A percentile compares a stretch with the other conserved stretches of the same genome.
Evolutionary conservation across 2,888 invertebrate genomes (phyloP).

Genomic region (Ariolimax columbianus): DNA sequence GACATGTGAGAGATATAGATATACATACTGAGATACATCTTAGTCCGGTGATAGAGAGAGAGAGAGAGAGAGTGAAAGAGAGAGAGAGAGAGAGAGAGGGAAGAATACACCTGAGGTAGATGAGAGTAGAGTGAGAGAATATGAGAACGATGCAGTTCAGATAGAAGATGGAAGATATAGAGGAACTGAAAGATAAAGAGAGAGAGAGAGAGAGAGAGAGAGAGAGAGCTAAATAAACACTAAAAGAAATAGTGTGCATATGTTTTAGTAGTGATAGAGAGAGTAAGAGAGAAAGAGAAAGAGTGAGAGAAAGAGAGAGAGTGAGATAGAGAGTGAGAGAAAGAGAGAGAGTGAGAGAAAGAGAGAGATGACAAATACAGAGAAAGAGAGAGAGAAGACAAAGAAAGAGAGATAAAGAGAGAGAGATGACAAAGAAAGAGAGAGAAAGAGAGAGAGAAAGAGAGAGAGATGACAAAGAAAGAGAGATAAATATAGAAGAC

Average conservation of each 20-base stretch:
- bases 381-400: too few relatives aligned
- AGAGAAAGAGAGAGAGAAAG: not conserved
- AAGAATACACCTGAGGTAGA: too few relatives aligned
- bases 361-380: not conserved
- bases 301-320: not conserved
- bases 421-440: not conserved
- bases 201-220: not conserved
- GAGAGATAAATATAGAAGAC: not conserved
- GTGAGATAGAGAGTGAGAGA: too few relatives aligned
- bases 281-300: not conserved
- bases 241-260: not conserved
- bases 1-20: too few relatives aligned
- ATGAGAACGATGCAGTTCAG: too few relatives aligned
- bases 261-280: too few relatives aligned
- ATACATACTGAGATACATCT: too few relatives aligned
- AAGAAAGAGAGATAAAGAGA: not conserved
- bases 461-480: not conserved
- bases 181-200: not conserved
- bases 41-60: too few relatives aligned
- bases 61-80: too few relatives aligned
- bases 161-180: too few relatives aligned
- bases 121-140: too few relatives aligned
- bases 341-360: not conserved
- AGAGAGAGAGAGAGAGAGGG: too few relatives aligned
- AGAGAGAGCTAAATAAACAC: not conserved